Conservation (phyloP, 1,140 invertebrate species). For the Hypothenemus hampei region DNA sequence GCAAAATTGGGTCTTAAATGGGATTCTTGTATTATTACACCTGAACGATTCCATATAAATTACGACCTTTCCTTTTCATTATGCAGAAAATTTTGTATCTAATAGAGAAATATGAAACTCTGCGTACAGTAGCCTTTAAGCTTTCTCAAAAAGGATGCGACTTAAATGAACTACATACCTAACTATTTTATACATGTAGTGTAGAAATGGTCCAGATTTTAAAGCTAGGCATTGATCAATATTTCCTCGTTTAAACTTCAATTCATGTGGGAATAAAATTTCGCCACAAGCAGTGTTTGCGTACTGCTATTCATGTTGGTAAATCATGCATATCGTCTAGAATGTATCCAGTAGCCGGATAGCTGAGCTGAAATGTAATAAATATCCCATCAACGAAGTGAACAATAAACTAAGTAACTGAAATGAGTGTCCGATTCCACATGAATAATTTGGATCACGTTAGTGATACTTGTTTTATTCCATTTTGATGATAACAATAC, state of each 20-base stretch:
- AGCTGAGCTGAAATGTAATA: conserved; percentile 3
- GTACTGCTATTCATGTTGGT: background rate
- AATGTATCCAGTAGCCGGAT: conserved; percentile 1
- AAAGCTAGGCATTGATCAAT: no score
- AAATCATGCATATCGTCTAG: conserved; percentile 5
- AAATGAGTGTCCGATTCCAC: conserved; percentile 1
- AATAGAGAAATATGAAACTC: no score
- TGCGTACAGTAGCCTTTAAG: no score
- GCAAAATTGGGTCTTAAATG: no score
- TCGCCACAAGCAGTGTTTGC: background rate
- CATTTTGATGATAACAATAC: background rate
- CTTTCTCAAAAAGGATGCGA: no score
- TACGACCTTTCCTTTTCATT: no score
- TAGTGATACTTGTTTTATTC: background rate
- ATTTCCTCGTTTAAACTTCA: background rate
- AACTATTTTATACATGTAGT: no score
- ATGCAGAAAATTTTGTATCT: no score
- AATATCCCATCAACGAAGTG: conserved; percentile 1
- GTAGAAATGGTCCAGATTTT: no score
- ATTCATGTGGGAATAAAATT: conserved; percentile 4
- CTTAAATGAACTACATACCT: no score
- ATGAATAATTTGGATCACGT: background rate
- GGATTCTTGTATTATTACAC: no score
- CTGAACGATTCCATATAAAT: no score
- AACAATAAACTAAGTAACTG: conserved; percentile 1